phyloP scores from a whole-genome alignment of 2,888 invertebrate species.

The Lithophane socia region DNA sequence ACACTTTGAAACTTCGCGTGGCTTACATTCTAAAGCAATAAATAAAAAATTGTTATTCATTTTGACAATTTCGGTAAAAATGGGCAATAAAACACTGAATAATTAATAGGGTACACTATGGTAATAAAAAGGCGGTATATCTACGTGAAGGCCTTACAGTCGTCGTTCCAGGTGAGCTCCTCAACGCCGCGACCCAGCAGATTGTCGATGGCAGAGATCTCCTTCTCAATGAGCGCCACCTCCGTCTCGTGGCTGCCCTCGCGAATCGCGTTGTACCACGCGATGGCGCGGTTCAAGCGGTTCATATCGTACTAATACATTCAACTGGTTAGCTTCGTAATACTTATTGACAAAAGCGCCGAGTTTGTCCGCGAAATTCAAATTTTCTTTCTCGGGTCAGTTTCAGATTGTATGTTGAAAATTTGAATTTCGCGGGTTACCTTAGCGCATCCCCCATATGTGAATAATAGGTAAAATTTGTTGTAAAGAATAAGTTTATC shows the following conservation, averaged over 20 bases:
- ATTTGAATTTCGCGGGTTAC: neutral
- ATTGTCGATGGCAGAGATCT: constrained; percentile 94
- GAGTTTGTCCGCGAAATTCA: neutral
- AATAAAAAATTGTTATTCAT: neutral
- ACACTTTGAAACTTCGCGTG: too few species aligned
- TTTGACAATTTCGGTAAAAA: neutral
- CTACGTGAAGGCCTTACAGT: constrained; percentile 90
- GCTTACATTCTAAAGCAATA: neutral
- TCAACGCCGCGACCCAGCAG: constrained; percentile 93
- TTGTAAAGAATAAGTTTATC: constrained; percentile 1
- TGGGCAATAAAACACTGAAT: neutral
- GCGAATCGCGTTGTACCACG: constrained; percentile 96
- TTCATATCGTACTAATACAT: constrained; percentile 87
- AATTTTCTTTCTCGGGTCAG: neutral
- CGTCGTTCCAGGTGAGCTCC: constrained; percentile 94
- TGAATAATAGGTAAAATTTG: neutral
- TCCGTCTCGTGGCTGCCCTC: constrained; percentile 94
- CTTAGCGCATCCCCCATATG: neutral
- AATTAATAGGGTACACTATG: neutral
- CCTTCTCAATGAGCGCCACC: constrained; percentile 93
- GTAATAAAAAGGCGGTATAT: neutral
- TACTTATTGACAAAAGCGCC: neutral
- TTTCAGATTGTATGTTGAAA: neutral
- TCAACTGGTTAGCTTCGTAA: neutral
- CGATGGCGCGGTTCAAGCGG: constrained; percentile 91